Percentiles rank a stretch among this genome's conserved stretches.
Conservation (phyloP, 2,113 vertebrate species). For the Danio rerio region DNA sequence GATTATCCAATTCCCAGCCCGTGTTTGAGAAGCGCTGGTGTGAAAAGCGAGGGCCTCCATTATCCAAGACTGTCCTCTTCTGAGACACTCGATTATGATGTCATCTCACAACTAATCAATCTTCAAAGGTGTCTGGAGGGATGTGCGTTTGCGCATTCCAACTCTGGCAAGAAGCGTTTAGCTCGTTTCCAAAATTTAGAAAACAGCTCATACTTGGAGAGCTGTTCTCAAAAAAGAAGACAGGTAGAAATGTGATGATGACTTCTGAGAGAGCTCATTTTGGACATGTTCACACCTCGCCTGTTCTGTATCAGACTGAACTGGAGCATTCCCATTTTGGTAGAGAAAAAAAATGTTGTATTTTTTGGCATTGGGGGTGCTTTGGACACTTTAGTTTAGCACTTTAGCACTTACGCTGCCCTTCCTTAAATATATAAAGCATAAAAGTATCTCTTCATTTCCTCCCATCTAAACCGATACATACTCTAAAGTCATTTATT, state of each 20-base stretch:
- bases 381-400: no score
- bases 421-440: no score
- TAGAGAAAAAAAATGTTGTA: no score
- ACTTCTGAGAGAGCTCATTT: neutral
- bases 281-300: neutral
- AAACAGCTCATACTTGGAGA: neutral
- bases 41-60: slow-evolving; percentile 15
- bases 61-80: slow-evolving; percentile 39
- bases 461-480: no score
- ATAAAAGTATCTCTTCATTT: no score
- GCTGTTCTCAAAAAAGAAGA: neutral
- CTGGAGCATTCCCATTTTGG: neutral
- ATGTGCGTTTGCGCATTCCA: neutral
- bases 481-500: no score
- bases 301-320: neutral
- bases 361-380: no score
- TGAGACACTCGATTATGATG: slow-evolving; percentile 31
- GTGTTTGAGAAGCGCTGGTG: slow-evolving; percentile 19
- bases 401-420: no score
- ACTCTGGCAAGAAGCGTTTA: neutral
- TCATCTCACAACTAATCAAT: slow-evolving; percentile 25
- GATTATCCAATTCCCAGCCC: slow-evolving; percentile 49
- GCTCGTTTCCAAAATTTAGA: neutral
- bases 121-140: neutral
- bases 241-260: neutral